These are phyloP conservation scores for Leptonema lineaticorne DNA, from an alignment of 1,140 invertebrate species.

Conservation along the genomic window DNA sequence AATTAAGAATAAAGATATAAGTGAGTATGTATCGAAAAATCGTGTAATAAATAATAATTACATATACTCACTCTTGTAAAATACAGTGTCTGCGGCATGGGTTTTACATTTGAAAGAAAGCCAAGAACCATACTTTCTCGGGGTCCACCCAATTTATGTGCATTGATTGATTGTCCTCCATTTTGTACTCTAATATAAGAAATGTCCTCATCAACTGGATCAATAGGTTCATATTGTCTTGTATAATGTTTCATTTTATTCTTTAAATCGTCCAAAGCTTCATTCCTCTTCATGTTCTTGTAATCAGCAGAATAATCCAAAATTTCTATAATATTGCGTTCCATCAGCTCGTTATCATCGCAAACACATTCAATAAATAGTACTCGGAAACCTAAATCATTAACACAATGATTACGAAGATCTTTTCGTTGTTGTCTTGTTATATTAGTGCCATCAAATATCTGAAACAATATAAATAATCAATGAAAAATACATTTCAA, in stretches of 20 bases:
- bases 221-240: slow-evolving; percentile 72
- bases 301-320: slow-evolving; percentile 91
- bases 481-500: slow-evolving; percentile 2
- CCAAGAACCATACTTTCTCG: slow-evolving; percentile 54
- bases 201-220: slow-evolving; percentile 48
- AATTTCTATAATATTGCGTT: slow-evolving; percentile 88
- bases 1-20: too few species aligned
- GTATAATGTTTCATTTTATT: slow-evolving; percentile 85
- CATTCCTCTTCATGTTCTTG: slow-evolving; percentile 69
- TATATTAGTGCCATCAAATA: slow-evolving; percentile 93
- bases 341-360: slow-evolving; percentile 77
- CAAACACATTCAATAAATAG: slow-evolving; percentile 93
- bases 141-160: slow-evolving; percentile 51
- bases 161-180: slow-evolving; percentile 52
- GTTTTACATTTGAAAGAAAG: slow-evolving; percentile 53
- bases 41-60: slow-evolving; percentile 23
- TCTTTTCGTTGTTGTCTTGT: slow-evolving; percentile 76
- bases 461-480: slow-evolving; percentile 54
- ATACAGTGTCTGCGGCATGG: slow-evolving; percentile 33
- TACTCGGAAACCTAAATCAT: slow-evolving; percentile 77
- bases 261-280: slow-evolving; percentile 79
- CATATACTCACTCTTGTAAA: slow-evolving; percentile 30
- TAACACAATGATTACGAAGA: slow-evolving; percentile 72
- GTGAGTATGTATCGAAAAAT: background rate
- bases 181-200: slow-evolving; percentile 53